Base-by-base conservation (phyloP, 2,888 invertebrate genomes). In the Hydropsyche betteni region DNA sequence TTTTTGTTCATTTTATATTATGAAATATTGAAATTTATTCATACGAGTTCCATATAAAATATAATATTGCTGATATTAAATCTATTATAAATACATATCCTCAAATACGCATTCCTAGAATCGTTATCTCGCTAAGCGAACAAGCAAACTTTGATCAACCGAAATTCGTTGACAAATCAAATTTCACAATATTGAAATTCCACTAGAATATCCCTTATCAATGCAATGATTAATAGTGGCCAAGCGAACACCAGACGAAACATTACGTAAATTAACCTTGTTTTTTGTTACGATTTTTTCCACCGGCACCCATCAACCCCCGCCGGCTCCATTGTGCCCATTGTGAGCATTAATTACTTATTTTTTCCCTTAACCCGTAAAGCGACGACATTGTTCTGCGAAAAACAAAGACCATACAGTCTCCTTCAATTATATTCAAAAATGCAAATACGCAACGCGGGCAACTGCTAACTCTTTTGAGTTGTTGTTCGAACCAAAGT, bases 261-360 rank as follows among this genome's bases (percentile, higher is more conserved):
- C 55, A 55, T 55, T 55, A 55, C n/a, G 55, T n/a, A 16, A 55
- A 55, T 55, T 55, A 16, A 14, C 16, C 16, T 6, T 16, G n/a
- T 55, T 55, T 55, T 55, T 14, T 55, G 2, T 55, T 3, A 10
- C 55, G 55, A 5, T 8, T 16, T 55, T 55, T 55, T 55, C 12
- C 55, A 1, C n/a, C 5, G n/a, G n/a, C 1, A n/a, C 55, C 16
- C 16, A 6, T 55, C 55, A 55, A 10, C 55, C 55, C 55, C 12
- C 16, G 55, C 55, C 14, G 55, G 1, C 16, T 55, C 55, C 16
- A 14, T 55, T 55, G 55, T 55, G 44, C 55, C 16, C 55, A 55
- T 55, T 55, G 55, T 55, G 16, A 16, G 55, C 55, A 55, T 55
- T 55, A 55, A 55, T 55, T 55, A 55, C 55, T 55, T 55, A 55